phyloP scores from a whole-genome alignment of 2,113 vertebrate species.

The Pycnonotus jocosus region DNA sequence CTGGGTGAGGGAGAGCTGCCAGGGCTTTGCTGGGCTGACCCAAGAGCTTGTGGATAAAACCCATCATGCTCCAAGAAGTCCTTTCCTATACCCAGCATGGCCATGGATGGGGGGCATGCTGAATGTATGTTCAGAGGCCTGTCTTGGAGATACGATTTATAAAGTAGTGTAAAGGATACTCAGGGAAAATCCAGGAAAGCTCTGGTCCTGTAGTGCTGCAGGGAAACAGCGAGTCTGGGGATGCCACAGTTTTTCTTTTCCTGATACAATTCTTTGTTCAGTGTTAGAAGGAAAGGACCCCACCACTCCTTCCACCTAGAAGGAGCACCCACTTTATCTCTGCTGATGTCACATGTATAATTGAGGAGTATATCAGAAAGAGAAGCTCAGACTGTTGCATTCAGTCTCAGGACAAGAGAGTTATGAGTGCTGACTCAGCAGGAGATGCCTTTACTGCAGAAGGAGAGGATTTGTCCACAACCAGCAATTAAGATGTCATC shows the following conservation, averaged over 20 bases:
- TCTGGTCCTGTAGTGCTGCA: background rate
- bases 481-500: background rate
- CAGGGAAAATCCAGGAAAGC: background rate
- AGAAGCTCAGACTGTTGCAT: background rate
- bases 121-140: background rate
- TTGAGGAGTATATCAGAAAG: background rate
- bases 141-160: background rate
- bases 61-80: background rate
- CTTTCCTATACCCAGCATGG: background rate
- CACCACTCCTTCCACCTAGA: background rate
- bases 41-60: background rate
- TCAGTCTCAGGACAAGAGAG: background rate
- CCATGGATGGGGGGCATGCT: accelerated
- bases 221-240: background rate
- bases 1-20: background rate
- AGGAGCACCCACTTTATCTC: background rate
- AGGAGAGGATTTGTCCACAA: background rate
- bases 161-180: background rate
- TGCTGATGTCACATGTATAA: background rate
- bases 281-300: background rate
- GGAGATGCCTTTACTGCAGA: background rate
- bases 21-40: background rate
- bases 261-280: background rate
- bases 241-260: background rate
- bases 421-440: background rate